Conservation (phyloP, 2,888 invertebrate species). For the Sabatieria punctata region DNA sequence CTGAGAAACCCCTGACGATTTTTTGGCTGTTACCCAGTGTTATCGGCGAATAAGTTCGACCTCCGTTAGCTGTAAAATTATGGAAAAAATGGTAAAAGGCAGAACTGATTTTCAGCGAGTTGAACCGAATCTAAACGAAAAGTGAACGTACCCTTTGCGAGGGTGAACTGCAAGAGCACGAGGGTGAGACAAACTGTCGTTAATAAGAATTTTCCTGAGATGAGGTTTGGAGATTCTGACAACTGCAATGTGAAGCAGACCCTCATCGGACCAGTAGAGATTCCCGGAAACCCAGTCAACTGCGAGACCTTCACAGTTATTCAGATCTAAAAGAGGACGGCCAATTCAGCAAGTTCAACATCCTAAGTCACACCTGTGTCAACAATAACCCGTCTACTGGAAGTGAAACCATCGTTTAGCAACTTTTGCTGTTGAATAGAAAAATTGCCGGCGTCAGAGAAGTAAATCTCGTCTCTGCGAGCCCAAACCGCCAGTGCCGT, state of each 20-base stretch:
- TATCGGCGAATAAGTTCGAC: too few species aligned
- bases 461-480: slow-evolving; percentile 45
- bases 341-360: too few species aligned
- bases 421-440: slow-evolving; percentile 38
- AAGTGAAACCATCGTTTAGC: too few species aligned
- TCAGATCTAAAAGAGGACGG: slow-evolving; percentile 31
- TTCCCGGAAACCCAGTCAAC: slow-evolving; percentile 66
- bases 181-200: slow-evolving; percentile 44
- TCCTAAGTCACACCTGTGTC: too few species aligned
- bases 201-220: slow-evolving; percentile 43
- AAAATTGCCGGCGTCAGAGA: slow-evolving; percentile 42
- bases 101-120: too few species aligned
- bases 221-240: slow-evolving; percentile 46
- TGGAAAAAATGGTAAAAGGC: too few species aligned
- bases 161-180: slow-evolving; percentile 55
- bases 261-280: slow-evolving; percentile 66
- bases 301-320: slow-evolving; percentile 55
- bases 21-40: too few species aligned
- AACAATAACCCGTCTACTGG: too few species aligned
- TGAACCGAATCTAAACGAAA: too few species aligned
- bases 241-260: slow-evolving; percentile 49
- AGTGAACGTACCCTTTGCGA: slow-evolving; percentile 40
- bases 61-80: too few species aligned
- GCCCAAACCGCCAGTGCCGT: slow-evolving; percentile 53
- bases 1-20: too few species aligned